These are phyloP conservation scores for Leptinotarsa haldemani DNA, from an alignment of 2,888 invertebrate genomes.

Conservation along the genomic window DNA sequence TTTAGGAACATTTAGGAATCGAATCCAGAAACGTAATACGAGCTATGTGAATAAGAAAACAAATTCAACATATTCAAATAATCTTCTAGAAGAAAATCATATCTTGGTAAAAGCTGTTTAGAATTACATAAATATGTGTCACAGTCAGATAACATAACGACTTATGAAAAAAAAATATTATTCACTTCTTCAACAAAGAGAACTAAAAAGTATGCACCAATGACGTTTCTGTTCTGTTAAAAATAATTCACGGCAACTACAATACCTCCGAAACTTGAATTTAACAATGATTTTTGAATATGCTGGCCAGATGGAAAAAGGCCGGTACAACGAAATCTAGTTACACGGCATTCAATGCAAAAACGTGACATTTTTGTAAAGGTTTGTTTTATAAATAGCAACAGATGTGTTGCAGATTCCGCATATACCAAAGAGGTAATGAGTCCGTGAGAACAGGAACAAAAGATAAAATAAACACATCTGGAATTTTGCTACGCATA, in stretches of 20 bases:
- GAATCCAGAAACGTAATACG: too few species aligned
- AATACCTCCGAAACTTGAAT: slow-evolving; percentile 7
- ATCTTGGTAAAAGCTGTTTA: too few species aligned
- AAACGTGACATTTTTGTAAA: slow-evolving; percentile 54
- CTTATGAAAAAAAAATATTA: too few species aligned
- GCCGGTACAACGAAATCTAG: slow-evolving; percentile 31
- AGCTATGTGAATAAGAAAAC: too few species aligned
- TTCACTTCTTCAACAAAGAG: too few species aligned
- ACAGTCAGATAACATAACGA: too few species aligned
- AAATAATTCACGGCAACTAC: background rate
- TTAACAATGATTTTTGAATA: slow-evolving; percentile 35
- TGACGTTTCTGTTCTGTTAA: slow-evolving; percentile 5
- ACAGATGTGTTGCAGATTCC: slow-evolving; percentile 55
- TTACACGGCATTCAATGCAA: slow-evolving; percentile 41
- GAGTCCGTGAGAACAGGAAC: slow-evolving; percentile 56
- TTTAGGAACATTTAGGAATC: too few species aligned
- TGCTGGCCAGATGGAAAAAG: slow-evolving; percentile 39
- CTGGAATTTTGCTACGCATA: slow-evolving; percentile 50
- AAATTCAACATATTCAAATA: too few species aligned
- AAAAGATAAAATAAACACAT: slow-evolving; percentile 54
- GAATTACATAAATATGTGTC: too few species aligned
- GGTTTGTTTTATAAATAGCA: slow-evolving; percentile 53
- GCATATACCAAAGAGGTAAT: slow-evolving; percentile 54
- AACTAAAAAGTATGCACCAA: background rate
- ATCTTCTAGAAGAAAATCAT: too few species aligned